Evolutionary conservation across 2,888 invertebrate genomes (phyloP).

Genomic region (Escarpia spicata): DNA sequence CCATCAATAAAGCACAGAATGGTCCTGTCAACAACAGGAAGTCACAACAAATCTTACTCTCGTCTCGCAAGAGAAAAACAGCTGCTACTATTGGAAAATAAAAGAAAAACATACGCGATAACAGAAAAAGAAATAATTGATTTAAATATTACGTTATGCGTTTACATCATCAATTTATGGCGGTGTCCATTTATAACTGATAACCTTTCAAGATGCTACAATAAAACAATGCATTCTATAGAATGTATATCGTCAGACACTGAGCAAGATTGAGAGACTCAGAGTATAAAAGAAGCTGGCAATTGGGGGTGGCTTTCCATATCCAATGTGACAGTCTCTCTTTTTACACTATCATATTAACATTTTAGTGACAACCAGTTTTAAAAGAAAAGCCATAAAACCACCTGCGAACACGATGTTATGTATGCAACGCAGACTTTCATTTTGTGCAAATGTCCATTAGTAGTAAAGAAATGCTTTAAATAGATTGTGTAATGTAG

Average conservation of each 20-base stretch:
- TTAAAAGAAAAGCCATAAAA: not conserved
- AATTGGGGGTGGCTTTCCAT: not conserved
- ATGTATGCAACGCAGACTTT: not conserved
- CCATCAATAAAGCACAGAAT: not conserved
- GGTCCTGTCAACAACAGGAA: not conserved
- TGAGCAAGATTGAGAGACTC: too few relatives aligned
- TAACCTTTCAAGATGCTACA: not conserved
- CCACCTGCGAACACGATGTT: not conserved
- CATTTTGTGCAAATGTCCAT: not conserved
- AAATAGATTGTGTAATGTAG: slow-evolving; percentile 6
- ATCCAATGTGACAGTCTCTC: not conserved
- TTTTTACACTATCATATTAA: not conserved
- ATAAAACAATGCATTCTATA: not conserved
- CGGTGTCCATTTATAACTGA: not conserved
- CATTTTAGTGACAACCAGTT: not conserved
- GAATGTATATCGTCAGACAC: too few relatives aligned
- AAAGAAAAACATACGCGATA: not conserved
- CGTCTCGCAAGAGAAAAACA: not conserved
- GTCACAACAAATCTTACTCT: not conserved
- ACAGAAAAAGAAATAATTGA: not conserved
- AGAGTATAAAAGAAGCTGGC: not conserved
- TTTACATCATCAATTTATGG: not conserved
- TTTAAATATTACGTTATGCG: not conserved
- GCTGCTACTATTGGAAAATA: not conserved
- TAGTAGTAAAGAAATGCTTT: slow-evolving; percentile 16